Evolutionary conservation across 2,797 vertebrate genomes (phyloP), one percentile per base, ranked within the genome.

Genomic region (Chaunax sp.): DNA sequence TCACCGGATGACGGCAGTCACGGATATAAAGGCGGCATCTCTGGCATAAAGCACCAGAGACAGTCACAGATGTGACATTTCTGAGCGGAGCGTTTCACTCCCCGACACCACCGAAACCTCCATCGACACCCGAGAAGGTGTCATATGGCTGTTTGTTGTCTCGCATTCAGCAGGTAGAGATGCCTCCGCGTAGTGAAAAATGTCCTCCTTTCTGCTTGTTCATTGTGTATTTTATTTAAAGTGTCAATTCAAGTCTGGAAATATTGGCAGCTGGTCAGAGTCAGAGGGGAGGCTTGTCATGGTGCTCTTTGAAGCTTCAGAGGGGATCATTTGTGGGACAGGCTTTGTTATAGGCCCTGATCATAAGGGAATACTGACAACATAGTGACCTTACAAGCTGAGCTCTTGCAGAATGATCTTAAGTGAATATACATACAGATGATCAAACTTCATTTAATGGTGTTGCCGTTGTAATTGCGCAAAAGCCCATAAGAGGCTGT

Each of bases 71-170:
- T 56, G 62, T 92, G 89, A 91, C 87, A 91, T 90, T 90, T 90
- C 69, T 73, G 61, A 87, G 81, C 50, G 5, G 62, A 73, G 75
- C 50, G n/a, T 74, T 84, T 54, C 30, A 60, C 71, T 75, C 82
- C 72, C 65, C 70, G 81, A 64, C 51, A 37, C 72, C 64, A 78
- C 37, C 19, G 37, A 66, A 81, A 56, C 50, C 71, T 75, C 70
- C 78, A 80, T 72, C 59, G 81, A 89, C 89, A 82, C 81, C 71
- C 81, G 55, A 64, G 75, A 76, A 59, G 80, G 59, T 80, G 83
- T 86, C 92, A 90, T 64, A 69, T 56, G 77, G 85, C 65, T 86
- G 75, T 75, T 81, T 90, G 87, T 92, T 93, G 90, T 90, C 90
- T 78, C 78, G 89, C 89, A 87, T 82, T 86, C 78, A 73, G 84